Percentiles rank a stretch among this genome's conserved stretches.
Conservation (phyloP, 2,888 invertebrate species). For the Drosophila nr. perissopoda region DNA sequence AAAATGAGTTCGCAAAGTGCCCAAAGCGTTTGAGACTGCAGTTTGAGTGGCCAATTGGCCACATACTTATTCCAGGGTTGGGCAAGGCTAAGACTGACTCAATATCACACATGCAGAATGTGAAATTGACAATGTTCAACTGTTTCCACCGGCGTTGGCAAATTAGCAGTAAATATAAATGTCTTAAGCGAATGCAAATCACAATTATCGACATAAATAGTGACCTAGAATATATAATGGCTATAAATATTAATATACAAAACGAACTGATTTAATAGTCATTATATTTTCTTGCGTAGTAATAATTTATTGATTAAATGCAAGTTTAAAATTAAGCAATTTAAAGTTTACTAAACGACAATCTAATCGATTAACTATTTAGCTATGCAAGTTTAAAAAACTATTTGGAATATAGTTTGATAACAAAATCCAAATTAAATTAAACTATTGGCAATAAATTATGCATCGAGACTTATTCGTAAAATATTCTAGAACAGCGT, state of each 20-base stretch:
- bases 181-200: not conserved
- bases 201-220: not conserved
- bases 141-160: conserved; percentile 8
- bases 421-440: too few species aligned
- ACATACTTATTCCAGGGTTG: conserved; percentile 44
- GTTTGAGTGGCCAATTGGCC: conserved; percentile 31
- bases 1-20: conserved; percentile 82
- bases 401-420: too few species aligned
- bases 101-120: conserved; percentile 24
- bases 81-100: conserved; percentile 24
- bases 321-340: not conserved
- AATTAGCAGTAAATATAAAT: conserved; percentile 5
- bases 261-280: too few species aligned
- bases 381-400: not conserved
- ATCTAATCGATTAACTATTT: not conserved
- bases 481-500: not conserved
- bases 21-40: conserved; percentile 59
- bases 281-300: not conserved
- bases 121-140: conserved; percentile 13
- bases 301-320: not conserved
- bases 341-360: not conserved
- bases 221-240: not conserved
- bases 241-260: not conserved
- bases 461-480: too few species aligned
- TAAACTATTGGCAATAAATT: too few species aligned